Evolutionary conservation across 2,888 invertebrate genomes (phyloP), one percentile per base, ranked within the genome.

Genomic region (Suillia variegata): DNA sequence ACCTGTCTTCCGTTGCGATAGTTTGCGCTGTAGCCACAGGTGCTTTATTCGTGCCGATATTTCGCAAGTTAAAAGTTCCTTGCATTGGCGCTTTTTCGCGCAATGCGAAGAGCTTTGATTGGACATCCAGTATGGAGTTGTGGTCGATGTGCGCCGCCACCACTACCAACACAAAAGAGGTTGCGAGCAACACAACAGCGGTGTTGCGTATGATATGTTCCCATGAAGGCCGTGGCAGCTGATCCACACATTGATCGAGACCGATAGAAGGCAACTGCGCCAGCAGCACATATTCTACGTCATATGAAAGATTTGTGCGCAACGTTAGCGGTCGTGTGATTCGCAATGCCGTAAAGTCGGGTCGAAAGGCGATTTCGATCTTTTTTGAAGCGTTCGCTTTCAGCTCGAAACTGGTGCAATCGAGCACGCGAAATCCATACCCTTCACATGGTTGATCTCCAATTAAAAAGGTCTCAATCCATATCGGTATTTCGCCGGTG

Each of bases 401-500:
- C 38, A 94, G 80, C 47, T 85, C 84, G 77, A 93, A 92, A 1
- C 89, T 85, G 31, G 84, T 84, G 75, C 94, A 94, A 74, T 92
- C 89, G 55, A 90, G 82, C 34, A 93, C 87, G 72, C 87, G 87
- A 76, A 93, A 94, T 17, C 93, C 93, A 70, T 90, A 90, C 8
- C 92, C 92, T 80, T 90, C 89, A 76, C 94, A 93, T 1, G 82
- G 80, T 63, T 87, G 82, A 66, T 86, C 86, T 72, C 88, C 89
- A 64, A 93, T 88, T 60, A 83, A 83, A 70, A 86, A 85, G 0
- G 87, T 86, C 65, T 86, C 84, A 64, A 96, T 87, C 67, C 87
- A 86, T 72, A 98, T 88, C n/a, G 92, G 88, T 67, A 96, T 86
- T 75, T 91, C 91, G 1, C 98, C 98, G n/a, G 91, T 91, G 84